phyloP scores from a whole-genome alignment of 37 sponge, comb jelly and placozoan genomes.

The Theonella swinhoei region DNA sequence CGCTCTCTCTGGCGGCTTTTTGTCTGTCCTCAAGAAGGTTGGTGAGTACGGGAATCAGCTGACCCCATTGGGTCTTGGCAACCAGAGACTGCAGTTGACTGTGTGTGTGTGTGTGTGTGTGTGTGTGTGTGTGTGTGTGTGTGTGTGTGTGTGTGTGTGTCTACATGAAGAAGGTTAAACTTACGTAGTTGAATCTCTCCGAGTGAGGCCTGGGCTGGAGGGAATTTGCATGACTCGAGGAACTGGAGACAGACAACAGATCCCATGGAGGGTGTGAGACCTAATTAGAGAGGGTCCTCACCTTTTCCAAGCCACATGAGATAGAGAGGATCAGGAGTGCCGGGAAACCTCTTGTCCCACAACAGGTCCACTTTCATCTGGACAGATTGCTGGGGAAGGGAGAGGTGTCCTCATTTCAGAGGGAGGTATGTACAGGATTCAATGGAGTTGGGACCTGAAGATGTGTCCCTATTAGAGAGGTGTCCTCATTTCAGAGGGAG shows the following conservation, averaged over 20 bases:
- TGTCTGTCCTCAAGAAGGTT: constrained; percentile 48
- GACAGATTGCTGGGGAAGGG: constrained; percentile 23
- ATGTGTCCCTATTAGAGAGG: no score
- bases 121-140: neutral
- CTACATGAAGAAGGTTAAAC: neutral
- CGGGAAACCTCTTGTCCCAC: constrained; percentile 52
- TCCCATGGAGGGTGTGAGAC: no score
- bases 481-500: no score
- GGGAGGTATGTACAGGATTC: neutral
- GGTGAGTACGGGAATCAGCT: constrained; percentile 30
- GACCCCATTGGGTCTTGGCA: constrained; percentile 70
- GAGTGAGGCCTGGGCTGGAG: neutral
- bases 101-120: neutral
- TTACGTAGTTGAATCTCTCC: constrained; percentile 27
- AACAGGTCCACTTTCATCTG: constrained; percentile 47
- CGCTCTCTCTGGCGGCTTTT: neutral
- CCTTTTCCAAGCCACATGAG: constrained; percentile 61
- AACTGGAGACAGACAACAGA: constrained; percentile 3
- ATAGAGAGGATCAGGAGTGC: constrained; percentile 46
- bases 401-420: no score
- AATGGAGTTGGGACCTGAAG: neutral
- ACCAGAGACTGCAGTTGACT: constrained; percentile 74
- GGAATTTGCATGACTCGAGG: constrained; percentile 1
- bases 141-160: constrained; percentile 6
- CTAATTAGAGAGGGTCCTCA: no score